A percentile compares a stretch with the other conserved stretches of the same genome.
Conservation (phyloP, 2,113 vertebrate species). For the Gyps fulvus region DNA sequence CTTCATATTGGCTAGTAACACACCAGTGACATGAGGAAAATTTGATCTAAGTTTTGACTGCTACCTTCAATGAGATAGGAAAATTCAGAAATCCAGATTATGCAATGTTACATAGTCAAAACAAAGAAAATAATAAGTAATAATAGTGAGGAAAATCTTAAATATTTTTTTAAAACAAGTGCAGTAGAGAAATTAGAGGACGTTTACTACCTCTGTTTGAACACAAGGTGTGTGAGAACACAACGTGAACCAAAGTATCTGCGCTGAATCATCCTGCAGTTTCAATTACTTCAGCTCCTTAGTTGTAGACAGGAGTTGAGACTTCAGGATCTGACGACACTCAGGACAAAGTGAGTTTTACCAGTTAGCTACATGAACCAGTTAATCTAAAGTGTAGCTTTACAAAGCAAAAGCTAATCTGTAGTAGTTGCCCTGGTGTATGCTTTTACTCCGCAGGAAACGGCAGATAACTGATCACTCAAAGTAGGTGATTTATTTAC, state of each 20-base stretch:
- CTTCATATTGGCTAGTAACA: not conserved
- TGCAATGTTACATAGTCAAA: not conserved
- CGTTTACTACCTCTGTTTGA: not conserved
- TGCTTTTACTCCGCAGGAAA: not conserved
- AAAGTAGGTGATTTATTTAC: not conserved
- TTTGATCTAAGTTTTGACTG: not conserved
- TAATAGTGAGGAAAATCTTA: not conserved
- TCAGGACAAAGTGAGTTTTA: not conserved
- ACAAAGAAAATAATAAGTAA: not conserved
- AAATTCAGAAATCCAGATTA: not conserved
- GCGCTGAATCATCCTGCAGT: not conserved
- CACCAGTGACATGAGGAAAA: not conserved
- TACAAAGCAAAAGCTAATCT: not conserved
- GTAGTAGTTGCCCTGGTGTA: not conserved
- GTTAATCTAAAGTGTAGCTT: not conserved
- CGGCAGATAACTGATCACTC: not conserved
- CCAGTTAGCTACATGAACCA: not conserved
- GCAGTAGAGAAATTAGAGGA: not conserved
- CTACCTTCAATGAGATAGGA: not conserved
- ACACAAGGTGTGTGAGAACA: not conserved
- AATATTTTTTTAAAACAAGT: not conserved
- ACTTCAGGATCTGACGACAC: not conserved
- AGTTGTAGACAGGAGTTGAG: not conserved
- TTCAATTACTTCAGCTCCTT: not conserved
- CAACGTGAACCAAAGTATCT: not conserved